These are phyloP conservation scores for Aviceda subcristata DNA, from an alignment of 2,113 vertebrate species.

Conservation along the genomic window DNA sequence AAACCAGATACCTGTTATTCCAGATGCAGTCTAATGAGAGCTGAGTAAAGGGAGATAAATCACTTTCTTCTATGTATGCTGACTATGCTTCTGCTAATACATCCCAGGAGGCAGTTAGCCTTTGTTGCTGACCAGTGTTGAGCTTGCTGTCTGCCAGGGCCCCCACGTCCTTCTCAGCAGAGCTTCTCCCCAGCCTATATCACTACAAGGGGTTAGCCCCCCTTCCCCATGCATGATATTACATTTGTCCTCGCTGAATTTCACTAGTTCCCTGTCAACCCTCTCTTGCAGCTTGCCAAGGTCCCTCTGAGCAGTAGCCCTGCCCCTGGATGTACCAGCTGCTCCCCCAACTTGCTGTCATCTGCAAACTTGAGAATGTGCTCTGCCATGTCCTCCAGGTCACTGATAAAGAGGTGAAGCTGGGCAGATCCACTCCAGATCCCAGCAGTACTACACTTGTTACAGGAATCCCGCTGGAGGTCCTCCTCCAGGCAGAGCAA, in stretches of 20 bases:
- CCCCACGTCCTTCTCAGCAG: neutral
- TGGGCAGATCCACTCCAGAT: neutral
- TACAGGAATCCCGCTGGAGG: neutral
- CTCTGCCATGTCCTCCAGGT: neutral
- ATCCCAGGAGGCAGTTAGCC: neutral
- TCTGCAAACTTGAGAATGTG: neutral
- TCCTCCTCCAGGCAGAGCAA: neutral
- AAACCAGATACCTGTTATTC: neutral
- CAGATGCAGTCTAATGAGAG: neutral
- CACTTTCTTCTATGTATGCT: neutral
- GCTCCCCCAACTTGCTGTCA: neutral
- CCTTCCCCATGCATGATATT: fast-evolving
- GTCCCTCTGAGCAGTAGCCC: neutral
- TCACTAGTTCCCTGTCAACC: neutral
- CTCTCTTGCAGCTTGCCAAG: neutral
- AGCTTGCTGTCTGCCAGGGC: neutral
- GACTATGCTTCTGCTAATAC: neutral
- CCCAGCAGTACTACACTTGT: fast-evolving
- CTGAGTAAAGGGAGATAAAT: neutral
- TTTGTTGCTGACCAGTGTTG: fast-evolving
- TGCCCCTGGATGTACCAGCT: neutral
- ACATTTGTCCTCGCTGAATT: neutral
- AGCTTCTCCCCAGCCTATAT: neutral
- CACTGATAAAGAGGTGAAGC: neutral
- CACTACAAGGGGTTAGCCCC: neutral